Evolutionary conservation across 2,113 vertebrate genomes (phyloP).

Genomic region (Thomomys bottae): DNA sequence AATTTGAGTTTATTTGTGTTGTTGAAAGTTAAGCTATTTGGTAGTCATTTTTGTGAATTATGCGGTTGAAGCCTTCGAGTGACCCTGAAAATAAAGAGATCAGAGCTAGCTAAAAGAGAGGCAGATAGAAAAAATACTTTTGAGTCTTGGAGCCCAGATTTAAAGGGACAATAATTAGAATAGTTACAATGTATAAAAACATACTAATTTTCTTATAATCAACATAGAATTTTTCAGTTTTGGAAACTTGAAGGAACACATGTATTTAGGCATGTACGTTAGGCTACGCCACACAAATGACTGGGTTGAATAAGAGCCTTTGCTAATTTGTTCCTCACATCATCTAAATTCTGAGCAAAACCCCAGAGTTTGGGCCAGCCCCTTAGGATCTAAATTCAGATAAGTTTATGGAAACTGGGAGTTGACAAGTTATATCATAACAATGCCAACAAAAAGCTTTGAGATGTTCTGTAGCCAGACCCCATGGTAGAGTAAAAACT

Average conservation of each 20-base stretch:
- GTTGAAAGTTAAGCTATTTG: slow-evolving; percentile 35
- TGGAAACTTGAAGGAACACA: not conserved
- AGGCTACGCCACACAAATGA: not conserved
- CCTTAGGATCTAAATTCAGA: not conserved
- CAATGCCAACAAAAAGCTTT: not conserved
- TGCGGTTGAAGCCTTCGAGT: not conserved
- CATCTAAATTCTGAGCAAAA: not conserved
- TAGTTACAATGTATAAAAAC: not conserved
- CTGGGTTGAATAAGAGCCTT: not conserved
- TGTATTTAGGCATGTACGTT: not conserved
- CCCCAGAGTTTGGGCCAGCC: not conserved
- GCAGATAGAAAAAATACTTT: slow-evolving; percentile 37
- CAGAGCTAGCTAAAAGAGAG: not conserved
- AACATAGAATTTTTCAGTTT: slow-evolving; percentile 24
- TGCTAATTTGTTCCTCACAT: not conserved
- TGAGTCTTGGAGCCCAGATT: slow-evolving; percentile 19
- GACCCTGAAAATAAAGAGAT: slow-evolving; percentile 38
- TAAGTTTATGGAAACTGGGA: not conserved
- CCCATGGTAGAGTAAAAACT: not conserved
- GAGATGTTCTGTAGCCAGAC: not conserved
- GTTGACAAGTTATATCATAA: not conserved
- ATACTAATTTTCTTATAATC: too few species aligned
- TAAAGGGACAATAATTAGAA: slow-evolving; percentile 16
- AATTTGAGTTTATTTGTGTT: slow-evolving; percentile 41
- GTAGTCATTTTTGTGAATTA: slow-evolving; percentile 45